A percentile compares a stretch with the other conserved stretches of the same genome.
Conservation (phyloP, 2,888 invertebrate species). For the Hyles lineata region DNA sequence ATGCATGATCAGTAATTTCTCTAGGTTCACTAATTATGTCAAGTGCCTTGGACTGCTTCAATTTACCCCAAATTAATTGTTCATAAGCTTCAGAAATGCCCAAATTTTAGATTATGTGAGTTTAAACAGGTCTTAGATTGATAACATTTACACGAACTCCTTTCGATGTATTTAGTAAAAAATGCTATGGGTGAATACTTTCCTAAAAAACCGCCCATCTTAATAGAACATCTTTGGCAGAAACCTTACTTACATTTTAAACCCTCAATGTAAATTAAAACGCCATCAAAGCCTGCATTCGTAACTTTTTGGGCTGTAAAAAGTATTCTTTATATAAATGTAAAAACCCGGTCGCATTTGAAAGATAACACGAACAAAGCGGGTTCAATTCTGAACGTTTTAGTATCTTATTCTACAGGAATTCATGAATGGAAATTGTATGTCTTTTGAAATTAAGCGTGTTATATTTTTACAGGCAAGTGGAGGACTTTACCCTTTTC, state of each 20-base stretch:
- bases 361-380: neutral
- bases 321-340: neutral
- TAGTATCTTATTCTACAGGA: neutral
- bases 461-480: neutral
- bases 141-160: constrained; percentile 92
- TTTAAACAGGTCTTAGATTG: constrained; percentile 92
- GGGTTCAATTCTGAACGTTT: neutral
- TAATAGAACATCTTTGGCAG: too few relatives aligned
- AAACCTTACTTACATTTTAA: neutral
- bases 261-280: neutral
- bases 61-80: constrained; percentile 83
- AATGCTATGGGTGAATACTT: constrained; percentile 5
- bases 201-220: constrained; percentile 65
- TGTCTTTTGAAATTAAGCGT: neutral
- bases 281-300: neutral
- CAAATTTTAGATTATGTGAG: constrained; percentile 42
- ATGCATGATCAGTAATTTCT: constrained; percentile 48
- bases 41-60: constrained; percentile 91
- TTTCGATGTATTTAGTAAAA: constrained; percentile 60
- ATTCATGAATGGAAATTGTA: neutral
- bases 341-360: neutral
- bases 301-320: neutral
- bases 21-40: constrained; percentile 87
- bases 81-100: constrained; percentile 54
- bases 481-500: neutral